These are phyloP conservation scores for Drosophila dives DNA, from an alignment of 2,888 invertebrate species.

Conservation along the genomic window DNA sequence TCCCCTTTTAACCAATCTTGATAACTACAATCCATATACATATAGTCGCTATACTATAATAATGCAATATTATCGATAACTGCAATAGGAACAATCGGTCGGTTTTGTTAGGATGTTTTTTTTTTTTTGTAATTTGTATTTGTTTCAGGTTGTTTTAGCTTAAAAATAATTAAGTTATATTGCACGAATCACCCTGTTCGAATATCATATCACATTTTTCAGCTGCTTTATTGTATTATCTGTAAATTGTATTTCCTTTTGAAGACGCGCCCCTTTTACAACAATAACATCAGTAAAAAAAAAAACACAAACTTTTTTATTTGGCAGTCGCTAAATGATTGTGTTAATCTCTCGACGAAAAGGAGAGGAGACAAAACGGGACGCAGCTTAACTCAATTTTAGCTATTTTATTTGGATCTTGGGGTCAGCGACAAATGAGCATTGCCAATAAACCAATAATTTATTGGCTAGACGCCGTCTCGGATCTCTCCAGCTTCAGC, in stretches of 20 bases:
- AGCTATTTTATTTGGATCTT: constrained; percentile 6
- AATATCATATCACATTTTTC: constrained; percentile 11
- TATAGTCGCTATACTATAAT: not conserved
- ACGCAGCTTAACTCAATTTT: constrained; percentile 50
- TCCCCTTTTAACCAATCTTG: too few relatives aligned
- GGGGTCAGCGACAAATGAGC: constrained; percentile 22
- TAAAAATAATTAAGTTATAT: not conserved
- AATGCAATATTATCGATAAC: not conserved
- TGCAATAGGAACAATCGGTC: not conserved
- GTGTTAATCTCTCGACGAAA: constrained; percentile 36
- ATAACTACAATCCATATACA: too few relatives aligned
- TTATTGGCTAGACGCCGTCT: constrained; percentile 50
- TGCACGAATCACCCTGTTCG: constrained; percentile 2
- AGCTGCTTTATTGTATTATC: constrained; percentile 10
- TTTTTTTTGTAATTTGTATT: not conserved
- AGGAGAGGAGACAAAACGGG: constrained; percentile 1
- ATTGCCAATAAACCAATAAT: constrained; percentile 60
- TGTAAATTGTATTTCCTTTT: not conserved
- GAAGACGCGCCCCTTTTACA: constrained; percentile 16
- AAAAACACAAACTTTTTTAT: not conserved
- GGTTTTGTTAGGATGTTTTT: not conserved
- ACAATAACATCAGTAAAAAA: not conserved
- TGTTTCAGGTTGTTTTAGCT: not conserved
- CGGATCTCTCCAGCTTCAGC: constrained; percentile 9
- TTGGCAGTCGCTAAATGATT: not conserved